These are phyloP conservation scores for Adelphocoris suturalis DNA, from an alignment of 2,888 invertebrate genomes.

Conservation along the genomic window DNA sequence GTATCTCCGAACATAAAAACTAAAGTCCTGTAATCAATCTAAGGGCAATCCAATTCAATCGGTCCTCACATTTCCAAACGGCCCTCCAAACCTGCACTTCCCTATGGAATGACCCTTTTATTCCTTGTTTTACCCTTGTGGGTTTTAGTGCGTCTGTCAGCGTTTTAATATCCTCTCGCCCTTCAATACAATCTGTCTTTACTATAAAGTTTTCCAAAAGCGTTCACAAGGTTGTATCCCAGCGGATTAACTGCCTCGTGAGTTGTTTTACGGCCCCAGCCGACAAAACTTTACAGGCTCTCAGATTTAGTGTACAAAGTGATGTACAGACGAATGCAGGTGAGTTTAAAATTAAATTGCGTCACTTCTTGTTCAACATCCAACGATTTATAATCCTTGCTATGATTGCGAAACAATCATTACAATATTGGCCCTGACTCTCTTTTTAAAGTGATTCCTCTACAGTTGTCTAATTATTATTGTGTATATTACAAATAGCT, in stretches of 20 bases:
- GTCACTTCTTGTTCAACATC: too few relatives aligned
- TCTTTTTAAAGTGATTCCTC: too few relatives aligned
- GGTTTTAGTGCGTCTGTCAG: slow-evolving; percentile 44
- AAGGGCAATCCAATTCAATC: slow-evolving; percentile 28
- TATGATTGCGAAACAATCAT: too few relatives aligned
- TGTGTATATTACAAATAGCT: too few relatives aligned
- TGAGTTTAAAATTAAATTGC: not conserved
- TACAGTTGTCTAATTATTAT: too few relatives aligned
- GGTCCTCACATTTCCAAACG: slow-evolving; percentile 35
- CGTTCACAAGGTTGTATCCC: slow-evolving; percentile 14
- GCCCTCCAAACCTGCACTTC: slow-evolving; percentile 36
- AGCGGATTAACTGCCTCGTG: slow-evolving; percentile 1
- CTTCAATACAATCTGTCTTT: slow-evolving; percentile 27
- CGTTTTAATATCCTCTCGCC: slow-evolving; percentile 20
- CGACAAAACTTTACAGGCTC: not conserved
- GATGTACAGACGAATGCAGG: not conserved
- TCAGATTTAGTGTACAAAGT: not conserved
- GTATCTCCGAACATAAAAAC: slow-evolving; percentile 25
- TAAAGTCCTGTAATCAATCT: slow-evolving; percentile 25
- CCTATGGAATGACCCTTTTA: not conserved
- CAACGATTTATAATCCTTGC: too few relatives aligned
- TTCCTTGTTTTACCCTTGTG: not conserved
- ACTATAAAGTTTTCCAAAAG: slow-evolving; percentile 33
- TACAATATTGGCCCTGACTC: too few relatives aligned
- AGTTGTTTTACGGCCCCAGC: not conserved